phyloP scores from a whole-genome alignment of 2,113 vertebrate genomes.

The Heptranchias perlo region DNA sequence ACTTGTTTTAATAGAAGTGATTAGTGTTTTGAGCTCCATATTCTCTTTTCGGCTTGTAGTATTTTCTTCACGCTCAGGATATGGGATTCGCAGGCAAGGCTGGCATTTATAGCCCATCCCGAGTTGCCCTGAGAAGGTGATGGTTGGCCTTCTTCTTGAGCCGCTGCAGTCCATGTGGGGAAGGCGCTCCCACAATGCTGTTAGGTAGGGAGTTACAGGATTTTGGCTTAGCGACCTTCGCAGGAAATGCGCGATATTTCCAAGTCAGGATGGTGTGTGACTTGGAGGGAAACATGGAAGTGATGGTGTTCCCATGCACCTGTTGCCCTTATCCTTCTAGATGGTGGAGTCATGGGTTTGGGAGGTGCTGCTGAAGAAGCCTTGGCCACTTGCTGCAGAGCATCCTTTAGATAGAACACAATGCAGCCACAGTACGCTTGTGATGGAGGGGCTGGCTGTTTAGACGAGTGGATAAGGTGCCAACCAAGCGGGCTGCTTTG shows the following conservation, averaged over 20 bases:
- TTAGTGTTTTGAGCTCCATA: neutral
- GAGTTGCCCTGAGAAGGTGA: neutral
- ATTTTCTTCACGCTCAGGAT: neutral
- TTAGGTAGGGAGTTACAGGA: neutral
- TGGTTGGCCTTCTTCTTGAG: neutral
- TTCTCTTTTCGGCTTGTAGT: neutral
- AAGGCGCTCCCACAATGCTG: neutral
- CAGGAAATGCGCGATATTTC: neutral
- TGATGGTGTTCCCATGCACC: neutral
- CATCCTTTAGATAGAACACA: neutral
- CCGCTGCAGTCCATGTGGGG: neutral
- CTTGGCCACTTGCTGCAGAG: too few species aligned
- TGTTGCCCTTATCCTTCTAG: neutral
- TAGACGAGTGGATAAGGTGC: neutral
- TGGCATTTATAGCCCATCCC: neutral
- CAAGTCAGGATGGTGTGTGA: neutral
- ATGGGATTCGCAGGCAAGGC: neutral
- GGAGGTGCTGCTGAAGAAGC: too few species aligned
- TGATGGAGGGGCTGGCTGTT: neutral
- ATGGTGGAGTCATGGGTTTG: neutral
- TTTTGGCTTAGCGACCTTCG: neutral
- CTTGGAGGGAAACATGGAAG: too few species aligned
- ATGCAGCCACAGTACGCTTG: neutral
- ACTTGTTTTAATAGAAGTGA: neutral
- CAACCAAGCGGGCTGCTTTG: neutral